A percentile compares a stretch with the other conserved stretches of the same genome.
These are phyloP conservation scores for Tiliacea aurago DNA, from an alignment of 2,888 invertebrate species.

Conservation along the genomic window DNA sequence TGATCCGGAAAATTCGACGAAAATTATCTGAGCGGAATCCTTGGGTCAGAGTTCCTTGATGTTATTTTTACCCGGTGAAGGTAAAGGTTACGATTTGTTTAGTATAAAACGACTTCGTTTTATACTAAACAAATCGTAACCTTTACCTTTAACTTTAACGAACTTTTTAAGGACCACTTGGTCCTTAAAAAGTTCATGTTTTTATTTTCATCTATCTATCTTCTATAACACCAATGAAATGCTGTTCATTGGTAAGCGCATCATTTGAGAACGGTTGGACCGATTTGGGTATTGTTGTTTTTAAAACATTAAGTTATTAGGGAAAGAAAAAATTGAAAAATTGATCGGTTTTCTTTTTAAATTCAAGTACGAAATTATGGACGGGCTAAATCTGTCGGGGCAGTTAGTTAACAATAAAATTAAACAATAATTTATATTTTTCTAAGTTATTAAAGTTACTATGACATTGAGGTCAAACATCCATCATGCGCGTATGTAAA, in stretches of 20 bases:
- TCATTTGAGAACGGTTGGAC: not conserved
- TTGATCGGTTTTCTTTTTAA: too few species aligned
- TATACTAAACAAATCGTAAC: too few species aligned
- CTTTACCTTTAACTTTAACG: too few species aligned
- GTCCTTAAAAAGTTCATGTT: not conserved
- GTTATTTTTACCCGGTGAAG: conserved; percentile 21
- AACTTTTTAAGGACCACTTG: too few species aligned
- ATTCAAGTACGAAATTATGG: too few species aligned
- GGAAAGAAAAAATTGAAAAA: not conserved
- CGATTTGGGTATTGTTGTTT: not conserved
- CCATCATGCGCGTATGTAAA: conserved; percentile 10
- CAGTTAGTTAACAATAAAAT: not conserved
- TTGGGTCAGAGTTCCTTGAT: conserved; percentile 33
- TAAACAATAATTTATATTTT: not conserved
- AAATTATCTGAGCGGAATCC: conserved; percentile 56
- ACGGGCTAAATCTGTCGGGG: not conserved
- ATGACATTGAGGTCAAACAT: conserved; percentile 25
- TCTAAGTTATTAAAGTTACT: conserved; percentile 3
- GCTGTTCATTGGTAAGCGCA: not conserved
- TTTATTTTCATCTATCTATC: not conserved
- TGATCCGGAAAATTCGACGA: conserved; percentile 60
- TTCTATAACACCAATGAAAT: not conserved
- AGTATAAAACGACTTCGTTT: not conserved
- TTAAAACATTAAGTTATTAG: not conserved
- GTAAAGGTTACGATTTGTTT: conserved; percentile 7